Evolutionary conservation across 2,113 vertebrate species (phyloP).

Genomic region (Gracilinanus agilis): DNA sequence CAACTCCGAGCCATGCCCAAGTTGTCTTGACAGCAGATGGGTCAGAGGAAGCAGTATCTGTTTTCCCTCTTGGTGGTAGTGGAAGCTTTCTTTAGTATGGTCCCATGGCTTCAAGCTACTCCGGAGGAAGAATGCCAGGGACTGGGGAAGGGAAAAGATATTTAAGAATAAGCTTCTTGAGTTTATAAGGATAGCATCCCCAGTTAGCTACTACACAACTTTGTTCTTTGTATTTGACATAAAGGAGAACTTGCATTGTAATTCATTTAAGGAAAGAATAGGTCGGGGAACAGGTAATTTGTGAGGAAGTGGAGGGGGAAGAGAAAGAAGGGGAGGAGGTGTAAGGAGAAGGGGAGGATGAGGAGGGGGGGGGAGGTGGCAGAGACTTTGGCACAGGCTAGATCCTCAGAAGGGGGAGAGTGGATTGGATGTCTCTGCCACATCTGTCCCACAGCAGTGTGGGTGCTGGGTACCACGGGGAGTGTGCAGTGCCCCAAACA

Average conservation of each 20-base stretch:
- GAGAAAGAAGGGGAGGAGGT: background rate
- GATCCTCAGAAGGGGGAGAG: background rate
- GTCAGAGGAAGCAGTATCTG: background rate
- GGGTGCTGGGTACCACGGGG: background rate
- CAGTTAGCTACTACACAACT: background rate
- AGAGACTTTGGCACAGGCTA: background rate
- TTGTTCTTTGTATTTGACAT: slow-evolving; percentile 16
- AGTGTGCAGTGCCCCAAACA: slow-evolving; percentile 62
- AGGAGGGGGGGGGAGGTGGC: background rate
- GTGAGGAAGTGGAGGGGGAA: background rate
- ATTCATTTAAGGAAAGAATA: slow-evolving; percentile 35
- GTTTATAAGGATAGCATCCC: slow-evolving; percentile 15
- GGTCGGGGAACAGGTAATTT: slow-evolving; percentile 55
- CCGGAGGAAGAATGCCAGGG: slow-evolving; percentile 4
- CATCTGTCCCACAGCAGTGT: slow-evolving; percentile 20
- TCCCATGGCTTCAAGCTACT: background rate
- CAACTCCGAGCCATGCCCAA: slow-evolving; percentile 27
- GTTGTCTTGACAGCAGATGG: slow-evolving; percentile 44
- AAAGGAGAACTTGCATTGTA: background rate
- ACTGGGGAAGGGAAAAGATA: background rate
- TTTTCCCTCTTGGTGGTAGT: slow-evolving; percentile 9
- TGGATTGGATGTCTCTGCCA: slow-evolving; percentile 23
- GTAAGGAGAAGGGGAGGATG: background rate
- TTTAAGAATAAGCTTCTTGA: background rate
- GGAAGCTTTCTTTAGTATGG: slow-evolving; percentile 5